Evolutionary conservation across 2,113 vertebrate genomes (phyloP).

Genomic region (Monopterus albus): DNA sequence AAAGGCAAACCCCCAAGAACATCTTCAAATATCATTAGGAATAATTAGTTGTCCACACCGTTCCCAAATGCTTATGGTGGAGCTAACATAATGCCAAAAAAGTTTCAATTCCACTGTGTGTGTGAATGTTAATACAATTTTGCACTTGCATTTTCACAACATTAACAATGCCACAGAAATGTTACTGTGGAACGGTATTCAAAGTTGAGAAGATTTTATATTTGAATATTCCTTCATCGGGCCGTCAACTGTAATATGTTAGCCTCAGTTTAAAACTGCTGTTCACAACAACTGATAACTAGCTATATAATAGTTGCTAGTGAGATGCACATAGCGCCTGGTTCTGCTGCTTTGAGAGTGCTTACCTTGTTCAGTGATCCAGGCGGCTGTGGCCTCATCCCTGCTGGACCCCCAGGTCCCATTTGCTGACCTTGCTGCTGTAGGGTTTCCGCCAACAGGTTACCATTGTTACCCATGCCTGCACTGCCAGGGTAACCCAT

Average conservation of each 20-base stretch:
- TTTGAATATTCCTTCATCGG: no score
- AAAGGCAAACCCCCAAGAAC: background rate
- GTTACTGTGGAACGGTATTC: no score
- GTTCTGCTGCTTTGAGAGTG: background rate
- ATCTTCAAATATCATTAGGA: no score
- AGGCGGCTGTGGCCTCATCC: slow-evolving; percentile 90
- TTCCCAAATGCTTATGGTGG: no score
- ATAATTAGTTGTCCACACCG: no score
- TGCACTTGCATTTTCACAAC: no score
- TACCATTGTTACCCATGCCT: slow-evolving; percentile 87
- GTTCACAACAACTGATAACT: background rate
- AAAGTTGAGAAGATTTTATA: no score
- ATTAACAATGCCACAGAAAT: no score
- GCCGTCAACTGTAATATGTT: background rate
- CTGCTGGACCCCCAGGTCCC: slow-evolving; percentile 84
- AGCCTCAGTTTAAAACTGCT: background rate
- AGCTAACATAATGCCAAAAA: no score
- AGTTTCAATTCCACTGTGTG: no score
- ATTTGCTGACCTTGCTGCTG: slow-evolving; percentile 87
- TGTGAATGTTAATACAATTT: no score
- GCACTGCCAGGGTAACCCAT: slow-evolving; percentile 88
- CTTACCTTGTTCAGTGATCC: slow-evolving; percentile 89
- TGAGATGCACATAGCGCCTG: no score
- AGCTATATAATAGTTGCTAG: background rate
- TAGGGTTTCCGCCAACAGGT: slow-evolving; percentile 89